Percentiles rank a stretch among this genome's conserved stretches.
phyloP scores from a whole-genome alignment of 2,113 vertebrate species.

The Nesospiza acunhae region DNA sequence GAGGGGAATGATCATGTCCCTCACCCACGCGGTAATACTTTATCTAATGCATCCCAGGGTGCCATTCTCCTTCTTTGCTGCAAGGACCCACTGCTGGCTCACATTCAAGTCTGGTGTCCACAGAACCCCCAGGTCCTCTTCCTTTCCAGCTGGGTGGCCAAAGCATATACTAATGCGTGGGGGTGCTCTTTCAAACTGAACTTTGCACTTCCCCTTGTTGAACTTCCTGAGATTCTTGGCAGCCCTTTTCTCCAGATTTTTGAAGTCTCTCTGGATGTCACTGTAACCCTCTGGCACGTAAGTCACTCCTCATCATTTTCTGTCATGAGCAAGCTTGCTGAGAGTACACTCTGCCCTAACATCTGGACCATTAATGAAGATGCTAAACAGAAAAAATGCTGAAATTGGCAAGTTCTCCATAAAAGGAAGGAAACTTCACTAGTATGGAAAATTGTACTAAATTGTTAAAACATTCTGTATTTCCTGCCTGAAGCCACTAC shows the following conservation, averaged over 20 bases:
- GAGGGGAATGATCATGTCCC: background rate
- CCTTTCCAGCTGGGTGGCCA: background rate
- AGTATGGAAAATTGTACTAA: background rate
- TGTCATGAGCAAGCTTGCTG: background rate
- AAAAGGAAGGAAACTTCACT: background rate
- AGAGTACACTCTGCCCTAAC: background rate
- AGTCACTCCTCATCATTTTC: background rate
- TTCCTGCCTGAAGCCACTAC: background rate
- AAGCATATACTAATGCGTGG: no score
- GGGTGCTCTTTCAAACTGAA: background rate
- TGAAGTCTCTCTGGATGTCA: background rate
- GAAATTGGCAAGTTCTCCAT: background rate
- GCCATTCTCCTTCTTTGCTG: background rate
- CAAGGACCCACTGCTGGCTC: background rate
- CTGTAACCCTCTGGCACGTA: background rate
- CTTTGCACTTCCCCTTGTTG: background rate
- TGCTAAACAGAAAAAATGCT: background rate
- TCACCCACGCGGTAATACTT: background rate
- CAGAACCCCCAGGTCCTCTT: background rate
- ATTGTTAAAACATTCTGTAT: background rate
- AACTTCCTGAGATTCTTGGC: background rate
- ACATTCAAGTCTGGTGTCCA: background rate
- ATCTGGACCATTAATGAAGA: background rate
- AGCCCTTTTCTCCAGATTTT: background rate
- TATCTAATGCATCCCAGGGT: background rate